Evolutionary conservation across 2,888 invertebrate genomes (phyloP).

Genomic region (Entomobrya multifasciata): DNA sequence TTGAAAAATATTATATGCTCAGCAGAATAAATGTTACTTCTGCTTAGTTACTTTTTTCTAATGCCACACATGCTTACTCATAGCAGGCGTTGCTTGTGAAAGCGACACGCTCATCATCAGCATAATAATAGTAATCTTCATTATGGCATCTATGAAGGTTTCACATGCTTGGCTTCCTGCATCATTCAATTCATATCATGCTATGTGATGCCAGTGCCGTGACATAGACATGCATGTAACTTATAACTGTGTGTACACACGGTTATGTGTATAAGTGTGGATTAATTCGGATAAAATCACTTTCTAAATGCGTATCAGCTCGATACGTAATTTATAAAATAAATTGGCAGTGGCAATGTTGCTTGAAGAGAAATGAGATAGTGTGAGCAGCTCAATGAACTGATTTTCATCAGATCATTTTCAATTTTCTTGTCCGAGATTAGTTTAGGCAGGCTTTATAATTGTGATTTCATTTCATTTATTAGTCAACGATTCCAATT

Average conservation of each 20-base stretch:
- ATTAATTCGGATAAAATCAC: constrained; percentile 48
- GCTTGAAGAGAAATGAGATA: background rate
- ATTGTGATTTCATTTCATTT: background rate
- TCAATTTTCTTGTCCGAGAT: constrained; percentile 59
- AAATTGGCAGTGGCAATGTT: no score
- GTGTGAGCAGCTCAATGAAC: constrained; percentile 57
- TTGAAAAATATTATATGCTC: constrained; percentile 47
- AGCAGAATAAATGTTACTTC: constrained; percentile 29
- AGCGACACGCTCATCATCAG: constrained; percentile 63
- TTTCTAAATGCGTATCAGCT: background rate
- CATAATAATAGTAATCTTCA: constrained; percentile 66
- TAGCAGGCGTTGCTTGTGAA: constrained; percentile 35
- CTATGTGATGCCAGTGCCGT: constrained; percentile 44
- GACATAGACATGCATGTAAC: constrained; percentile 32
- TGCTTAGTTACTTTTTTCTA: background rate
- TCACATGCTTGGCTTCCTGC: constrained; percentile 1
- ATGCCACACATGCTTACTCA: background rate
- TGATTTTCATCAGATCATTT: constrained; percentile 65
- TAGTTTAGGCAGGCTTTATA: constrained; percentile 44
- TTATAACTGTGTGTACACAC: constrained; percentile 12
- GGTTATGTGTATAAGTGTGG: constrained; percentile 13
- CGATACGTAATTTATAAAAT: no score
- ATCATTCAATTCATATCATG: constrained; percentile 15
- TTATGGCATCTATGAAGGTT: constrained; percentile 50
- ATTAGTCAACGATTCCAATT: constrained; percentile 5